These are phyloP conservation scores for Hydractinia echinata DNA, from an alignment of 30 jellyfish, hydroid and myxozoan species.

Conservation along the genomic window DNA sequence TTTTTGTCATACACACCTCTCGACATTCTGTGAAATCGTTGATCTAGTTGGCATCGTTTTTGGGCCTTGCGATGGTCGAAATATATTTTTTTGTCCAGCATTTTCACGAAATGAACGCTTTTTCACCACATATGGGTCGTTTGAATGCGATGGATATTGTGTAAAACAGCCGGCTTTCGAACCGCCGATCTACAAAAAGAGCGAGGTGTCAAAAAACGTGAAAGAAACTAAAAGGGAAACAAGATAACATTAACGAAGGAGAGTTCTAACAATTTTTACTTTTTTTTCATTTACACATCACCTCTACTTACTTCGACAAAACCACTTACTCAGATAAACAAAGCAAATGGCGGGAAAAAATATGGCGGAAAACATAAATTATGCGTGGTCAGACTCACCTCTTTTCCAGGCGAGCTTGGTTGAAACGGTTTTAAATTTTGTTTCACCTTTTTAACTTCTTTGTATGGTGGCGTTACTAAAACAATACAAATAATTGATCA, in stretches of 20 bases:
- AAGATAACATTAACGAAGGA: neutral
- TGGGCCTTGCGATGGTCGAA: constrained; percentile 88
- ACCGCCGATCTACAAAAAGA: constrained; percentile 72
- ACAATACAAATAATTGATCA: neutral
- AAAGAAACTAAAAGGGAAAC: neutral
- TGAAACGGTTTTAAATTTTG: constrained; percentile 65
- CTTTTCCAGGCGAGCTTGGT: constrained; percentile 91
- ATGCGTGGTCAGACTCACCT: constrained; percentile 20
- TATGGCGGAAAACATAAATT: too few species aligned
- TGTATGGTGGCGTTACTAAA: constrained; percentile 68
- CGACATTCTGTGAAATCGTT: constrained; percentile 60
- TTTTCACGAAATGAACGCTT: constrained; percentile 54
- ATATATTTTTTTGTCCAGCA: constrained; percentile 57
- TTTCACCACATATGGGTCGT: constrained; percentile 69
- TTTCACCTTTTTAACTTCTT: constrained; percentile 43
- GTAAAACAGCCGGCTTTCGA: constrained; percentile 93
- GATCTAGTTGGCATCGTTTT: constrained; percentile 80
- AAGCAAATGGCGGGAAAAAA: too few species aligned
- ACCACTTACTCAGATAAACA: neutral
- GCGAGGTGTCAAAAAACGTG: neutral
- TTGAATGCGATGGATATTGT: constrained; percentile 76
- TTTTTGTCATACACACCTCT: constrained; percentile 41
- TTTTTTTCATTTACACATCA: neutral
- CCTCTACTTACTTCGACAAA: neutral
- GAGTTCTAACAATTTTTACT: neutral